Base-by-base conservation (phyloP, 53 echinoderm and acorn worm species). In the Stichopus horrens region DNA sequence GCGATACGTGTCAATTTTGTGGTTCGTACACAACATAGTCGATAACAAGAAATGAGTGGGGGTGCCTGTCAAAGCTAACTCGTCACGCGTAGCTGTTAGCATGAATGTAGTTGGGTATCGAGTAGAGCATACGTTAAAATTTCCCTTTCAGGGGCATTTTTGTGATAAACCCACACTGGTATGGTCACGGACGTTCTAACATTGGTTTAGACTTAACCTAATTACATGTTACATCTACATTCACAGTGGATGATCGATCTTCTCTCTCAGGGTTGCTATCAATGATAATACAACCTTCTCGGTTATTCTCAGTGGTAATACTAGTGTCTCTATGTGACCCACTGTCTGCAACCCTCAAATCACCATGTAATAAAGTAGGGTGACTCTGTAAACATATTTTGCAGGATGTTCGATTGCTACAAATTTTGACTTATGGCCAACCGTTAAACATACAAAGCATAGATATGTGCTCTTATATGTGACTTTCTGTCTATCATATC, bases 91-190 rank as follows among this genome's bases (percentile, higher is more conserved):
- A 73, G 19, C 22, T 73, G 74, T 73, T 19, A 73, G 74, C 14
- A 66, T 66, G 18, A 66, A 66, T 11, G 67, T 14, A 66, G 67
- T 22, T 4, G 74, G 22, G 74, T 73, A 73, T 13, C 74, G 14
- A 73, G 74, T 9, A 73, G 22, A 73, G 74, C 7, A 73, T 73
- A 73, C 74, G 74, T 73, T 73, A 73, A 73, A 73, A 73, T 73
- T 73, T 73, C 14, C 74, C 14, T 73, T 73, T 11, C 14, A 73
- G 74, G 7, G 74, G 74, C 74, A 73, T 22, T 11, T 73, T 73
- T 22, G 22, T 37, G 37, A 37, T 37, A 37, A 37, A 20, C 14
- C 74, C n/a, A 37, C 4, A 73, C 74, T 20, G 74, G 74, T 22
- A 73, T 7, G 74, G 22, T 73, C 74, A 5, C 6, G 74, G 74